Evolutionary conservation across 2,113 vertebrate genomes (phyloP).

Genomic region (Connochaetes taurinus): DNA sequence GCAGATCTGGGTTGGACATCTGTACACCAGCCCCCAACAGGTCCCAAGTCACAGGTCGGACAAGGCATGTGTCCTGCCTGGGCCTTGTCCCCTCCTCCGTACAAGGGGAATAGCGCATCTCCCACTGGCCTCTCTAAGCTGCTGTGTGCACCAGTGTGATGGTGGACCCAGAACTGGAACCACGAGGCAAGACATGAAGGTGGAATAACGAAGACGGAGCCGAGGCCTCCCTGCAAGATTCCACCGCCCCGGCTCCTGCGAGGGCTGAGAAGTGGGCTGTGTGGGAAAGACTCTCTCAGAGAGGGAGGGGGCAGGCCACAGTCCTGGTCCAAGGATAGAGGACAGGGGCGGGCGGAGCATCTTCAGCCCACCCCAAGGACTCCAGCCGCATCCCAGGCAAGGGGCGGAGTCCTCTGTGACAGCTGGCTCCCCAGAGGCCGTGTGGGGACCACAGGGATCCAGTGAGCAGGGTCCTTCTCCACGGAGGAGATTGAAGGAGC

Average conservation of each 20-base stretch:
- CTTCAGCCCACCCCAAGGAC: neutral
- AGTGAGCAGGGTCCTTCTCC: neutral
- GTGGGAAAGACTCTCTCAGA: neutral
- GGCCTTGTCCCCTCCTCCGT: neutral
- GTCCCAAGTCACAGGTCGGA: neutral
- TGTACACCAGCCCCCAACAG: neutral
- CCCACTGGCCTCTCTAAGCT: neutral
- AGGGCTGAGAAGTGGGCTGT: neutral
- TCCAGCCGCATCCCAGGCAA: neutral
- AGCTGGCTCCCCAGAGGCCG: neutral
- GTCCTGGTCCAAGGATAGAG: neutral
- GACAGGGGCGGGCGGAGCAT: rapidly evolving
- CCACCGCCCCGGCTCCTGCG: neutral
- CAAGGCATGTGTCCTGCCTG: neutral
- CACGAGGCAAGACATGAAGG: neutral
- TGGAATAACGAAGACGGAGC: rapidly evolving
- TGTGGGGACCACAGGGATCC: neutral
- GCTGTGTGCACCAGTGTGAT: rapidly evolving
- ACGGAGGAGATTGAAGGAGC: rapidly evolving
- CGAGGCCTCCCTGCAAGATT: neutral
- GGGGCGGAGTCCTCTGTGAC: neutral
- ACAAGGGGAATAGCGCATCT: rapidly evolving
- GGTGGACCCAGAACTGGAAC: rapidly evolving
- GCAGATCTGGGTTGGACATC: neutral
- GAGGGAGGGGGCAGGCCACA: neutral